Evolutionary conservation across 2,113 vertebrate genomes (phyloP).

Genomic region (Furnarius figulus): DNA sequence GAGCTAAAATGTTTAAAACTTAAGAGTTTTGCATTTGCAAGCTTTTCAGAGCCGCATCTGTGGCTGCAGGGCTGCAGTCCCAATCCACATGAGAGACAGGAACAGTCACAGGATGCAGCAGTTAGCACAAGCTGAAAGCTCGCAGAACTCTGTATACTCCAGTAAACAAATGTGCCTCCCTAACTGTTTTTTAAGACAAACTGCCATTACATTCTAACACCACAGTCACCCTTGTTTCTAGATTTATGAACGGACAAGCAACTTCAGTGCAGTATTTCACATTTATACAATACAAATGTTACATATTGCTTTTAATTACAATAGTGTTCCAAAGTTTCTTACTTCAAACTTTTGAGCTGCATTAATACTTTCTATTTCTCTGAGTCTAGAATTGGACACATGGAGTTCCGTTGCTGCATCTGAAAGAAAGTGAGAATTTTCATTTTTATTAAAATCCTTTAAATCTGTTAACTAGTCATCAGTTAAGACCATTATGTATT

Average conservation of each 20-base stretch:
- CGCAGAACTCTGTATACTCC: not conserved
- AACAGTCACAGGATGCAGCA: not conserved
- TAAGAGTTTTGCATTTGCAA: not conserved
- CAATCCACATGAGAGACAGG: not conserved
- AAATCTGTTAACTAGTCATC: not conserved
- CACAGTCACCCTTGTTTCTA: not conserved
- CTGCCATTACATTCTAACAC: not conserved
- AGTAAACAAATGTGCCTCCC: not conserved
- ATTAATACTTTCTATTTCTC: slow-evolving; percentile 83
- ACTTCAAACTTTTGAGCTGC: slow-evolving; percentile 89
- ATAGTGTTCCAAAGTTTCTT: slow-evolving; percentile 24
- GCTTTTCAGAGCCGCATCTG: not conserved
- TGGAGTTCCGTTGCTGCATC: slow-evolving; percentile 84
- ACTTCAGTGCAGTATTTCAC: not conserved
- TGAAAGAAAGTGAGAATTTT: slow-evolving; percentile 59
- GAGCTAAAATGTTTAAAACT: not conserved
- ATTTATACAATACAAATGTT: not conserved
- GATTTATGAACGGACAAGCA: not conserved
- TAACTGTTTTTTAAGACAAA: not conserved
- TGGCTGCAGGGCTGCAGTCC: not conserved
- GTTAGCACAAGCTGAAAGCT: not conserved
- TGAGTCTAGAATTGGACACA: slow-evolving; percentile 81
- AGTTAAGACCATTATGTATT: not conserved
- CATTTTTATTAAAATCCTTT: not conserved
- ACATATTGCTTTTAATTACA: not conserved